Conservation (phyloP, 2,797 vertebrate genomes). For the Pyrocephalus nanus region DNA sequence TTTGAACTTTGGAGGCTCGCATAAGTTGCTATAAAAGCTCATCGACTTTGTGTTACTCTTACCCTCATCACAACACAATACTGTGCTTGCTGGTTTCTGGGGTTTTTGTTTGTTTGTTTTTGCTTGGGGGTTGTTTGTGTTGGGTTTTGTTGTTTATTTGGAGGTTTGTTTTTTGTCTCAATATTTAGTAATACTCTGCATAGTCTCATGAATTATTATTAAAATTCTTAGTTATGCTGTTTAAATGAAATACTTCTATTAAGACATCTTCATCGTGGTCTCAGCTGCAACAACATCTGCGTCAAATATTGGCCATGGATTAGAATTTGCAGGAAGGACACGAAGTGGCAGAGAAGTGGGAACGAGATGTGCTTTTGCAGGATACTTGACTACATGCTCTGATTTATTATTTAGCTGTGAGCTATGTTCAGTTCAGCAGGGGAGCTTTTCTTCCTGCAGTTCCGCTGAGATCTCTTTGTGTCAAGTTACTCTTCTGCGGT, state of each 20-base stretch:
- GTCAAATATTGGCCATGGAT: neutral
- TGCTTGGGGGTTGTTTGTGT: too few species aligned
- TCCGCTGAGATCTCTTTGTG: constrained; percentile 64
- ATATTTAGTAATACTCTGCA: neutral
- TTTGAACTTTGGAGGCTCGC: neutral
- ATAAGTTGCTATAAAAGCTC: neutral
- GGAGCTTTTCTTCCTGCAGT: constrained; percentile 60
- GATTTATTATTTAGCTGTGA: constrained; percentile 79
- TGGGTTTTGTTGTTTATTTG: too few species aligned
- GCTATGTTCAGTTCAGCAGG: constrained; percentile 73
- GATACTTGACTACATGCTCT: constrained; percentile 57
- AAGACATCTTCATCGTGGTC: neutral
- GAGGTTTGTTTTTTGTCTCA: neutral
- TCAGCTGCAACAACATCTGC: neutral
- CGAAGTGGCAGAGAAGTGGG: constrained; percentile 7
- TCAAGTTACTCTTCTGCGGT: constrained; percentile 49
- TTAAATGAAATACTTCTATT: neutral
- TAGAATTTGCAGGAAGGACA: neutral
- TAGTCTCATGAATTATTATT: neutral
- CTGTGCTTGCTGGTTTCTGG: neutral
- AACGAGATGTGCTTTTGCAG: constrained; percentile 31
- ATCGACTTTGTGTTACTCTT: neutral
- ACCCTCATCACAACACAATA: neutral
- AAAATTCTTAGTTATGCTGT: neutral
- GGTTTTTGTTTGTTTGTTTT: too few species aligned